Percentiles rank a stretch among this genome's conserved stretches.
Evolutionary conservation across 1,140 invertebrate species (phyloP).

Genomic region (Propsilocerus akamusi): DNA sequence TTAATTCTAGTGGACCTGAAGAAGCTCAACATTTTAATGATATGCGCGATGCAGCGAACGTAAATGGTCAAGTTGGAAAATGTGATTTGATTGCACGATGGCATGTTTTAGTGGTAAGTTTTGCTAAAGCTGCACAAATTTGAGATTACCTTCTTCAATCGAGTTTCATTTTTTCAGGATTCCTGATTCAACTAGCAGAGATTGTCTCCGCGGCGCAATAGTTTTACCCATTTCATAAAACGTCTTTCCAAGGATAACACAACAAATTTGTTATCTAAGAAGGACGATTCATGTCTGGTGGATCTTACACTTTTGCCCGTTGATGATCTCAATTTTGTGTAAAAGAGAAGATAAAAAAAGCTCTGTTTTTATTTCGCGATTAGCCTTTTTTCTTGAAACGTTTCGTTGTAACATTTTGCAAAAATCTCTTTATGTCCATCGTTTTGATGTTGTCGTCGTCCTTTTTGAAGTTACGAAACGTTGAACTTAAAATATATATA

Average conservation of each 20-base stretch:
- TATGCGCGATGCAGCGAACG: constrained; percentile 39
- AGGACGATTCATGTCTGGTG: neutral
- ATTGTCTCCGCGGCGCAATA: constrained; percentile 19
- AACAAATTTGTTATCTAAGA: constrained; percentile 4
- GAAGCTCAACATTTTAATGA: constrained; percentile 89
- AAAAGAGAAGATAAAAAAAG: too few species aligned
- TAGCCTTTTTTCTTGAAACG: neutral
- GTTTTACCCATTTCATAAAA: constrained; percentile 9
- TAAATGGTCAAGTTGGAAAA: constrained; percentile 9
- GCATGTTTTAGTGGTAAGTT: constrained; percentile 41
- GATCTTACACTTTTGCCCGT: constrained; percentile 3
- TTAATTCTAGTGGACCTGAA: constrained; percentile 80
- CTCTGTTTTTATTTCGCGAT: constrained; percentile 7
- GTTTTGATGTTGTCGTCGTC: too few species aligned
- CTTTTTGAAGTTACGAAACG: too few species aligned
- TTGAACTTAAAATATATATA: too few species aligned
- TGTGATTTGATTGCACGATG: constrained; percentile 32
- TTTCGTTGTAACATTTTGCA: too few species aligned
- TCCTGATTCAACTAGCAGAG: constrained; percentile 25
- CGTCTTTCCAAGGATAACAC: neutral
- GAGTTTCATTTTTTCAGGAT: constrained; percentile 8
- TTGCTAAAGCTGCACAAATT: neutral
- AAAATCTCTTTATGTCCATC: too few species aligned
- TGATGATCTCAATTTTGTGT: constrained; percentile 8
- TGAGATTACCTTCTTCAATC: too few species aligned